Conservation (phyloP, 2,113 vertebrate species). For the Lophius piscatorius region DNA sequence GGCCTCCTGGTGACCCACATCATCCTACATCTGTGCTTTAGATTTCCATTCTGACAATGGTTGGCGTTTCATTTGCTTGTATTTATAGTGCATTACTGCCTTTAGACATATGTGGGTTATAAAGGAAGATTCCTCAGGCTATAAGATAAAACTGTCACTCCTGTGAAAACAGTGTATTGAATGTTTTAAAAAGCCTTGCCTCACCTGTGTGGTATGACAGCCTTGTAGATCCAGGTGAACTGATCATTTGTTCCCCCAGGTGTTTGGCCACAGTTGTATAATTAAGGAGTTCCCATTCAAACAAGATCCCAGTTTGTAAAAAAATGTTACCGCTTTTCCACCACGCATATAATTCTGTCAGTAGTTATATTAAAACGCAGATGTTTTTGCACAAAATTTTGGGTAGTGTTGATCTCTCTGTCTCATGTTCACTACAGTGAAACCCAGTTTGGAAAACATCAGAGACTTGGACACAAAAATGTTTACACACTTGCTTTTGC, state of each 20-base stretch:
- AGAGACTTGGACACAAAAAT: conserved; percentile 57
- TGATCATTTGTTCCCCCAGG: conserved; percentile 11
- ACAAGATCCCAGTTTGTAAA: conserved; percentile 2
- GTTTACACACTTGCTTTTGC: conserved; percentile 52
- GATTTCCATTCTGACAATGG: conserved; percentile 5
- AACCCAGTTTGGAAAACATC: conserved; percentile 65
- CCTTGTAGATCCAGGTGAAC: conserved; percentile 31
- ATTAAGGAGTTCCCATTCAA: conserved; percentile 12
- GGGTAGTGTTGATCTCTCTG: conserved; percentile 23
- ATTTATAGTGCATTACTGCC: conserved; percentile 24
- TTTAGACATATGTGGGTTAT: conserved; percentile 12
- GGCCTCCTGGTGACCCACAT: conserved; percentile 25
- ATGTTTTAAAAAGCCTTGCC: conserved; percentile 45
- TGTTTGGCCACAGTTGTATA: background rate
- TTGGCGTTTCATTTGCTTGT: background rate
- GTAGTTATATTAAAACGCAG: conserved; percentile 55
- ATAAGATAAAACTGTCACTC: conserved; percentile 39
- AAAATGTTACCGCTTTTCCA: conserved; percentile 29
- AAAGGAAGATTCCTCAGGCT: conserved; percentile 8
- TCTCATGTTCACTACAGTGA: conserved; percentile 35
- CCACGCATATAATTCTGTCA: conserved; percentile 41
- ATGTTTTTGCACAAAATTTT: conserved; percentile 60
- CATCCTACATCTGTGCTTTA: conserved; percentile 10
- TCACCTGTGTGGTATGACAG: conserved; percentile 46
- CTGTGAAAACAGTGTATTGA: conserved; percentile 40